Percentiles rank a stretch among this genome's conserved stretches.
Evolutionary conservation across 2,797 vertebrate genomes (phyloP).

Genomic region (Liparis tanakae): DNA sequence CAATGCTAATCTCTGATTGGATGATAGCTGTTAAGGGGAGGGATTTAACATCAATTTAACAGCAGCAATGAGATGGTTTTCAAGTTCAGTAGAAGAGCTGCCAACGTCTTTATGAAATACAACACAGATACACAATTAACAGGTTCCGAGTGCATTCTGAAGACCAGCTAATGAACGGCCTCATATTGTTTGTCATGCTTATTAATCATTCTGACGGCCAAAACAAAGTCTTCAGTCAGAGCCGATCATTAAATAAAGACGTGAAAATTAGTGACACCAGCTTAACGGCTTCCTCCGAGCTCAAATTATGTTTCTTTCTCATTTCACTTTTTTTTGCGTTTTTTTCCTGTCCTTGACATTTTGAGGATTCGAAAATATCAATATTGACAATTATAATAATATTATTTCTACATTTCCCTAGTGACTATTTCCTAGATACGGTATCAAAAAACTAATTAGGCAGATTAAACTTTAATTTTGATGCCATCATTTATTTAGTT

Average conservation of each 20-base stretch:
- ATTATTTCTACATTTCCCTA: background rate
- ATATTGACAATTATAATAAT: background rate
- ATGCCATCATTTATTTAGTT: background rate
- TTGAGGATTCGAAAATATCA: background rate
- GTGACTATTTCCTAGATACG: background rate
- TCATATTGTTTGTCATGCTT: slow-evolving; percentile 55
- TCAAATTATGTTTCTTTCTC: slow-evolving; percentile 14
- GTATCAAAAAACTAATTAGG: background rate
- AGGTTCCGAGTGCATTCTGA: slow-evolving; percentile 39
- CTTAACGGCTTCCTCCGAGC: slow-evolving; percentile 31
- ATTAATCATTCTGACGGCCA: slow-evolving; percentile 52
- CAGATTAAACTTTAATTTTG: background rate
- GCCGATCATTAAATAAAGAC: slow-evolving; percentile 51
- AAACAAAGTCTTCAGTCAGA: slow-evolving; percentile 50
- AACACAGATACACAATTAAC: slow-evolving; percentile 47
- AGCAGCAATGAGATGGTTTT: slow-evolving; percentile 19
- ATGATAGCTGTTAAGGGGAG: background rate
- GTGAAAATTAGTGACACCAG: slow-evolving; percentile 47
- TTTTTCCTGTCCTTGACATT: background rate
- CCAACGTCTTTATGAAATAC: slow-evolving; percentile 1
- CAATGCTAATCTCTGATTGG: background rate
- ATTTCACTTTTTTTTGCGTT: background rate
- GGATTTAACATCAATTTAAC: slow-evolving; percentile 14
- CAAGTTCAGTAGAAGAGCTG: background rate
- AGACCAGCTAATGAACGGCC: slow-evolving; percentile 61